A percentile compares a stretch with the other conserved stretches of the same genome.
Evolutionary conservation across 2,797 vertebrate genomes (phyloP).

Genomic region (Typhlichthys subterraneus): DNA sequence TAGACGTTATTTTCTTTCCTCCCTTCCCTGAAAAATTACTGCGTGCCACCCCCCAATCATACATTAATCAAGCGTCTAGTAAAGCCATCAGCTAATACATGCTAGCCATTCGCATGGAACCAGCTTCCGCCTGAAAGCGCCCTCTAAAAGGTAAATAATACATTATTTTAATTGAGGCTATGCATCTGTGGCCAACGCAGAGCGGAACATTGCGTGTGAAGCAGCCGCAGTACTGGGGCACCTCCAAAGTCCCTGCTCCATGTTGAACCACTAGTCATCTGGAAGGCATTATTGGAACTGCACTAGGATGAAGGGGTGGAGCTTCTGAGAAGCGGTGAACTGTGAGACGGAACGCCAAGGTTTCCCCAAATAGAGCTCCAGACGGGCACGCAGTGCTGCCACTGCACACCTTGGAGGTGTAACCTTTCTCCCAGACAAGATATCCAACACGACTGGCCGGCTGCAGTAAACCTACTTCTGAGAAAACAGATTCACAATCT

Average conservation of each 20-base stretch:
- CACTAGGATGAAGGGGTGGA: conserved; percentile 17
- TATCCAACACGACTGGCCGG: conserved; percentile 63
- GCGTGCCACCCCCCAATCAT: conserved; percentile 17
- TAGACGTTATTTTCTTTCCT: conserved; percentile 56
- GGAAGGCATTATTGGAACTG: conserved; percentile 71
- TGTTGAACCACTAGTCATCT: conserved; percentile 70
- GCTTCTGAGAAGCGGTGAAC: conserved; percentile 72
- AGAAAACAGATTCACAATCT: conserved; percentile 66
- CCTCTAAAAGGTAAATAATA: conserved; percentile 55
- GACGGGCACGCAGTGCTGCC: conserved; percentile 54
- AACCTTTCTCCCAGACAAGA: conserved; percentile 72
- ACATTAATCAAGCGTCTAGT: conserved; percentile 37
- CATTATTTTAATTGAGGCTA: conserved; percentile 57
- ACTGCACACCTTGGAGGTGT: conserved; percentile 62
- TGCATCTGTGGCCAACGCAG: conserved; percentile 30
- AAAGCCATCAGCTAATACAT: conserved; percentile 29
- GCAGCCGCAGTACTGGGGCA: conserved; percentile 46
- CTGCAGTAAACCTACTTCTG: conserved; percentile 62
- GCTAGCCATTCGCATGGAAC: conserved; percentile 31
- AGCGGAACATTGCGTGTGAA: conserved; percentile 60
- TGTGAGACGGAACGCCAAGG: conserved; percentile 64
- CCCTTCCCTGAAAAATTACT: conserved; percentile 40
- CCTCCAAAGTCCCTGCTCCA: conserved; percentile 51
- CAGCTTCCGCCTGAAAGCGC: conserved; percentile 29
- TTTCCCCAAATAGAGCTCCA: conserved; percentile 69